Evolutionary conservation across 1,140 invertebrate species (phyloP).

Genomic region (Lepidostoma basale): DNA sequence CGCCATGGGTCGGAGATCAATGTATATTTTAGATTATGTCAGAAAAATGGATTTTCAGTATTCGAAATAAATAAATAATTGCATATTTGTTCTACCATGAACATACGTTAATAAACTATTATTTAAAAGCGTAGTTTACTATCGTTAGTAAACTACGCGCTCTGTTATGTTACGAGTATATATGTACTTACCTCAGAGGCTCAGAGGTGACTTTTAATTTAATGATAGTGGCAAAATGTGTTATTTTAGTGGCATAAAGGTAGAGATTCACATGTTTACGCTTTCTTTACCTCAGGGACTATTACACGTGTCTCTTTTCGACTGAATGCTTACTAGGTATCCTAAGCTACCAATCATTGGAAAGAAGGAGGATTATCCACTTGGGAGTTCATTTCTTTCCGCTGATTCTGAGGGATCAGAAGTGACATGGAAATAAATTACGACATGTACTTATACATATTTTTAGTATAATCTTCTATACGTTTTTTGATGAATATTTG

Average conservation of each 20-base stretch:
- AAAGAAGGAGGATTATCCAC: too few species aligned
- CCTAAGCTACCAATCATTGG: too few species aligned
- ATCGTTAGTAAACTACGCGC: neutral
- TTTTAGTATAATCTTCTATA: neutral
- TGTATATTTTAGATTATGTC: neutral
- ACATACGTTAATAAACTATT: neutral
- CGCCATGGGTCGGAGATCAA: neutral
- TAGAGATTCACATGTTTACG: too few species aligned
- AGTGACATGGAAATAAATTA: neutral
- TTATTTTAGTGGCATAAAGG: too few species aligned
- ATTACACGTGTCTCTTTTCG: too few species aligned
- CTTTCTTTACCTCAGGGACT: too few species aligned
- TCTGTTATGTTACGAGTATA: too few species aligned
- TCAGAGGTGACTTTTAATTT: too few species aligned
- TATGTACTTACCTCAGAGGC: too few species aligned
- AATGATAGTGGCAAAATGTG: too few species aligned
- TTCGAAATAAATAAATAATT: neutral
- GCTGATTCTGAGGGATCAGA: neutral
- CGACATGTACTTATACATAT: neutral
- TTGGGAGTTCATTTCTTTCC: too few species aligned
- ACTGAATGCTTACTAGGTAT: too few species aligned
- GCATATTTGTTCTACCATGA: neutral
- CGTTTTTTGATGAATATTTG: neutral
- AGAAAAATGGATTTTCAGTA: neutral
- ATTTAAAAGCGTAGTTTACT: neutral